Conservation (phyloP, 2,888 invertebrate genomes). For the Biston stratarius region DNA sequence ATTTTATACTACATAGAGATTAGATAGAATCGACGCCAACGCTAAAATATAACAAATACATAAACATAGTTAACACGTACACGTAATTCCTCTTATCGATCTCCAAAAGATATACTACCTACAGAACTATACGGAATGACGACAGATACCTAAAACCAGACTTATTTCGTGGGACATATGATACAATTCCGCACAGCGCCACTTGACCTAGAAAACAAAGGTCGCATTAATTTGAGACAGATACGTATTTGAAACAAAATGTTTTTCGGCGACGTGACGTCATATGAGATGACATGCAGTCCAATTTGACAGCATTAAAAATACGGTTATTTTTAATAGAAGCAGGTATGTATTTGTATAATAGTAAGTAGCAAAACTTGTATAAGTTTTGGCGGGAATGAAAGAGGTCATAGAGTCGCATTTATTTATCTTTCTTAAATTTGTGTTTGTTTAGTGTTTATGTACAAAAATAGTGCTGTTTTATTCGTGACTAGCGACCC, state of each 20-base stretch:
- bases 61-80: slow-evolving; percentile 10
- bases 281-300: slow-evolving; percentile 21
- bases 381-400: too few species aligned
- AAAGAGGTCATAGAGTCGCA: too few species aligned
- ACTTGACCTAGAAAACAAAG: slow-evolving; percentile 71
- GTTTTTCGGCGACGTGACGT: slow-evolving; percentile 56
- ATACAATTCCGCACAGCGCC: slow-evolving; percentile 56
- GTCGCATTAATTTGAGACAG: slow-evolving; percentile 71
- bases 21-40: too few species aligned
- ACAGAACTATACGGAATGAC: slow-evolving; percentile 43
- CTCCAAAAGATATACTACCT: slow-evolving; percentile 57
- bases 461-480: too few species aligned
- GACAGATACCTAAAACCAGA: slow-evolving; percentile 56
- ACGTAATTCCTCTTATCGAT: slow-evolving; percentile 60
- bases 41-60: background rate
- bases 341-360: too few species aligned
- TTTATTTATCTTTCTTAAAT: too few species aligned
- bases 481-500: too few species aligned
- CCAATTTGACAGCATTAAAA: slow-evolving; percentile 5
- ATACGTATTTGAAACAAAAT: slow-evolving; percentile 56
- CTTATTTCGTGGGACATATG: slow-evolving; percentile 55
- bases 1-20: too few species aligned
- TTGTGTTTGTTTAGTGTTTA: too few species aligned
- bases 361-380: too few species aligned
- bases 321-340: background rate